Evolutionary conservation across 2,888 invertebrate species (phyloP), one percentile per base, ranked within the genome.

Genomic region (Tortricodes alternella): DNA sequence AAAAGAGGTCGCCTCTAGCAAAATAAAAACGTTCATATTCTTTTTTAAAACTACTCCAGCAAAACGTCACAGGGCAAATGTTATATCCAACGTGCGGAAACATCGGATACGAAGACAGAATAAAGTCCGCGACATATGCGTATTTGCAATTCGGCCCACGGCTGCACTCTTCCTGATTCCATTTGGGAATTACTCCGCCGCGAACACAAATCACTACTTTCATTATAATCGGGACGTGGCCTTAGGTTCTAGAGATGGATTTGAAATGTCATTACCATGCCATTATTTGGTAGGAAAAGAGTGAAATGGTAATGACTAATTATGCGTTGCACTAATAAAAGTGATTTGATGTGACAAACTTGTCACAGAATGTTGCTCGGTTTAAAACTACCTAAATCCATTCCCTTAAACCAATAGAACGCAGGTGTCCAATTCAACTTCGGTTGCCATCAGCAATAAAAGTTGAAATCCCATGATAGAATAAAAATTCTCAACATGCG

Each of bases 101-200:
- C 37, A 29, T 48, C 34, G 19, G 21, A 32, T 18, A 9, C 59
- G 55, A 46, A 56, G 38, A 51, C 69, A 67, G 78, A 76, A 83
- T 88, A 86, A 85, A 86, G 76, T 78, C 73, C 70, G 72, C 73
- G 77, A 85, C 83, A 71, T 85, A 87, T 79, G 83, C 81, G 83
- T 84, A 86, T 83, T 88, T 86, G 85, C 82, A 72, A 87, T 88
- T 85, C 88, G 80, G 82, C 76, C 76, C 85, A 83, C 86, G 85
- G 70, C 75, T 83, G 89, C 88, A 89, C 89, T 89, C 85, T 81
- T 85, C 78, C 73, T 89, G 89, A 90, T 90, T 90, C 87, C 89
- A 89, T 88, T 81, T 84, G 89, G 89, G 89, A 90, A 89, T 88
- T 80, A 80, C 80, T 76, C 85, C 86, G 82, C 80, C 81, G 79